Percentiles rank a stretch among this genome's conserved stretches.
These are phyloP conservation scores for Mormyrops boulengeri DNA, from an alignment of 2,797 vertebrate genomes.

Conservation along the genomic window DNA sequence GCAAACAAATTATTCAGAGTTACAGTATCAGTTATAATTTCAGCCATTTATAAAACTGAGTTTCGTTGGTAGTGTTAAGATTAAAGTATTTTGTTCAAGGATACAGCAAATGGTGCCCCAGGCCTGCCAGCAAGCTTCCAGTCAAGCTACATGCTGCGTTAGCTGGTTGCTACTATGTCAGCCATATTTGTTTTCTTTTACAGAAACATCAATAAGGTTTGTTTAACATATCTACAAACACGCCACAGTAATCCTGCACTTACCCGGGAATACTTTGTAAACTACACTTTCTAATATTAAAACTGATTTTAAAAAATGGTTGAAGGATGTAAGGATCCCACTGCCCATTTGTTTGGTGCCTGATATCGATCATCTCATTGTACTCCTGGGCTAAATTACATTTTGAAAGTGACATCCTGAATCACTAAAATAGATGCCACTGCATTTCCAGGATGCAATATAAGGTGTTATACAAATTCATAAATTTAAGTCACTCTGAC, in stretches of 20 bases:
- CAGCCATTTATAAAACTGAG: not conserved
- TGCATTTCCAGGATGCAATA: not conserved
- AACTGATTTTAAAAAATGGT: not conserved
- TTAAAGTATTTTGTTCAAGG: not conserved
- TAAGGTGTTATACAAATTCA: not conserved
- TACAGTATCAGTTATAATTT: not conserved
- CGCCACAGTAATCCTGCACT: not conserved
- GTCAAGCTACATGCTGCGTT: not conserved
- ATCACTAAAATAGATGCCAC: not conserved
- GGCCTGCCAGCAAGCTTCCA: not conserved
- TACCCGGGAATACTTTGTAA: not conserved
- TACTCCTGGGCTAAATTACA: not conserved
- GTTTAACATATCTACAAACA: not conserved
- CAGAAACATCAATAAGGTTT: not conserved
- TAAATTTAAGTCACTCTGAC: not conserved
- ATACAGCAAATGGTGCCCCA: not conserved
- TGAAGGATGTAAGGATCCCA: not conserved
- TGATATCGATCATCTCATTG: not conserved
- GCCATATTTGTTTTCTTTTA: not conserved
- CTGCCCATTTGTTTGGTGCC: not conserved
- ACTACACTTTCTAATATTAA: not conserved
- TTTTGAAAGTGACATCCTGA: not conserved
- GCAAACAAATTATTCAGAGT: not conserved
- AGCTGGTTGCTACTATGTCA: not conserved
- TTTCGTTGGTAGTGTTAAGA: not conserved